phyloP scores from a whole-genome alignment of 2,113 vertebrate genomes.

The Chionis minor region DNA sequence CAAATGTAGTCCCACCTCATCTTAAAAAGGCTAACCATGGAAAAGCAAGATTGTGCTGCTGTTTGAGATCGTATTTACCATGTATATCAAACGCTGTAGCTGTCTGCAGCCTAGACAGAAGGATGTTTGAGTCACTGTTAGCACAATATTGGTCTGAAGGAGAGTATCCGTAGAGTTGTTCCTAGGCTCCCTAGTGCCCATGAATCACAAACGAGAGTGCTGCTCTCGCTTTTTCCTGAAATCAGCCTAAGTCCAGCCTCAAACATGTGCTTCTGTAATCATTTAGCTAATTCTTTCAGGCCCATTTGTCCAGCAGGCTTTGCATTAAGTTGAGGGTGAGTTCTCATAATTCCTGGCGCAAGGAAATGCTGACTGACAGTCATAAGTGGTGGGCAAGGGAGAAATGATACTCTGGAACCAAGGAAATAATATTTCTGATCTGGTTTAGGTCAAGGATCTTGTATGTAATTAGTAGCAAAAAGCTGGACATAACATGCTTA shows the following conservation, averaged over 20 bases:
- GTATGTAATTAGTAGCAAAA: not conserved
- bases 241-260: not conserved
- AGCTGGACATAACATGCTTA: not conserved
- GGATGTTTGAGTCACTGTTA: not conserved
- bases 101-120: not conserved
- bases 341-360: not conserved
- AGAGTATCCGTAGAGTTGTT: not conserved
- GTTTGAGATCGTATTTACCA: not conserved
- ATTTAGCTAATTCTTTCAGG: not conserved
- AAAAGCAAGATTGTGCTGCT: not conserved
- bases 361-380: not conserved
- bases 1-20: not conserved
- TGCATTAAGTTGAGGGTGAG: not conserved
- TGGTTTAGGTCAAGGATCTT: not conserved
- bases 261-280: not conserved
- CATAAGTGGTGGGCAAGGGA: not conserved
- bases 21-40: not conserved
- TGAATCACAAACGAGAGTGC: not conserved
- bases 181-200: not conserved
- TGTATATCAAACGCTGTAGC: not conserved
- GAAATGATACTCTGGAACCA: not conserved
- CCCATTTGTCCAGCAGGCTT: not conserved
- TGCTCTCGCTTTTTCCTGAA: not conserved
- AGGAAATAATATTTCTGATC: not conserved
- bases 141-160: not conserved